phyloP scores from a whole-genome alignment of 1,140 invertebrate genomes.

The Sminthurides bifidus region DNA sequence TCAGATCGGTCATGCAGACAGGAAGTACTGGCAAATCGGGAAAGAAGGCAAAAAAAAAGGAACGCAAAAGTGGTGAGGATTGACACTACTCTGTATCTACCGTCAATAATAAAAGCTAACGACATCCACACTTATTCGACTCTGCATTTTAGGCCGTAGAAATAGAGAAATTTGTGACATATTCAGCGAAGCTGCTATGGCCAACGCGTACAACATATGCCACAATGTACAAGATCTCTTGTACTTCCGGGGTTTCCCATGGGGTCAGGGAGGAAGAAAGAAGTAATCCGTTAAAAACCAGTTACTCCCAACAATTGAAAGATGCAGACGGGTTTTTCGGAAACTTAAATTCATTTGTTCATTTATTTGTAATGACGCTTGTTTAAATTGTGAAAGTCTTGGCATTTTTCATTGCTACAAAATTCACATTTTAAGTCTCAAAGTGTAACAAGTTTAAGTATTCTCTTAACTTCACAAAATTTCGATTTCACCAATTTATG shows the following conservation, averaged over 20 bases:
- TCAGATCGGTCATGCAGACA: too few relatives aligned
- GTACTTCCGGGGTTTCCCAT: slow-evolving; percentile 64
- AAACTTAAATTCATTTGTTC: too few relatives aligned
- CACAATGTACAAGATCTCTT: slow-evolving; percentile 73
- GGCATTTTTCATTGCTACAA: too few relatives aligned
- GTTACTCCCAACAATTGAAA: too few relatives aligned
- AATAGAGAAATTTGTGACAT: slow-evolving; percentile 29
- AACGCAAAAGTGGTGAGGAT: slow-evolving; percentile 8
- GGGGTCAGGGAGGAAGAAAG: slow-evolving; percentile 67
- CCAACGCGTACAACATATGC: slow-evolving; percentile 75
- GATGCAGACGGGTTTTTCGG: too few relatives aligned
- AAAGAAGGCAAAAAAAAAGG: slow-evolving; percentile 37
- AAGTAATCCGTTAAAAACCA: slow-evolving; percentile 40
- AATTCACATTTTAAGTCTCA: too few relatives aligned
- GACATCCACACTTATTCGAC: too few relatives aligned
- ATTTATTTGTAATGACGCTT: too few relatives aligned
- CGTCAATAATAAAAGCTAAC: neutral
- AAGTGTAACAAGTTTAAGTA: too few relatives aligned
- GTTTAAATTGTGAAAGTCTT: too few relatives aligned
- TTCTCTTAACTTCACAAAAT: too few relatives aligned
- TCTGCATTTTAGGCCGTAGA: slow-evolving; percentile 19
- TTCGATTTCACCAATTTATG: too few relatives aligned
- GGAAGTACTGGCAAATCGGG: slow-evolving; percentile 54
- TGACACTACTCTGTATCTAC: neutral
- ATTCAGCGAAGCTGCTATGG: slow-evolving; percentile 49